Base-by-base conservation (phyloP, 2,888 invertebrate genomes). In the Gandaritis pyraliata region DNA sequence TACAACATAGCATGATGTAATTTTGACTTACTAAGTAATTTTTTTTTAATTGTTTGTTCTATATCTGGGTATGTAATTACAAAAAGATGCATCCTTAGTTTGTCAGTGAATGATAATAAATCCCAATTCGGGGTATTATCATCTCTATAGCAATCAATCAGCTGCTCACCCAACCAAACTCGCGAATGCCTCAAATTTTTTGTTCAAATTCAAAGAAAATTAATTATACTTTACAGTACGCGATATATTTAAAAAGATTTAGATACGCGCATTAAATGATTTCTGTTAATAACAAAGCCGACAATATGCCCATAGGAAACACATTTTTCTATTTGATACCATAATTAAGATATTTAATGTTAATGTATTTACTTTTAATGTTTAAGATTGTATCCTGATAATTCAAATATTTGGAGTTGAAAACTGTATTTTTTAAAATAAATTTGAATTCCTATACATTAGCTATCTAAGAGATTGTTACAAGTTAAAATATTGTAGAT, bases 261-360 rank as follows among this genome's bases (percentile, higher is more conserved):
- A 80, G 80, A 85, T 71, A 86, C 73, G 86, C 83, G 85, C 86
- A 80, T 75, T 84, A 85, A 87, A 88, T 86, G 83, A 78, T 74
- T 77, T 74, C 78, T 75, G 72, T 69, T 65, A 59, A 53, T 65
- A 61, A 61, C 56, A 58, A 13, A 82, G 75, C 79, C 83, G 85
- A 82, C 81, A 76, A 84, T 83, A 83, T 79, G 74, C 66, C 74
- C 72, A 82, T 84, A 80, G 78, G 71, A 78, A 80, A 84, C 80
- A 79, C 80, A 81, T 81, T 85, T 85, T 83, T 85, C 82, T 78
- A 72, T 78, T 82, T 78, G 85, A 86, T 85, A 84, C 84, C 84
- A 82, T 87, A 85, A 87, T 87, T 83, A 86, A 84, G 76, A 74
- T 66, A 23, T 23, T 23, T 23, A 23, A 59, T n/a, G n/a, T n/a